Percentiles rank a stretch among this genome's conserved stretches.
Evolutionary conservation across 37 sponge, comb jelly and placozoan genomes (phyloP).

Genomic region (Axinella damicornis): DNA sequence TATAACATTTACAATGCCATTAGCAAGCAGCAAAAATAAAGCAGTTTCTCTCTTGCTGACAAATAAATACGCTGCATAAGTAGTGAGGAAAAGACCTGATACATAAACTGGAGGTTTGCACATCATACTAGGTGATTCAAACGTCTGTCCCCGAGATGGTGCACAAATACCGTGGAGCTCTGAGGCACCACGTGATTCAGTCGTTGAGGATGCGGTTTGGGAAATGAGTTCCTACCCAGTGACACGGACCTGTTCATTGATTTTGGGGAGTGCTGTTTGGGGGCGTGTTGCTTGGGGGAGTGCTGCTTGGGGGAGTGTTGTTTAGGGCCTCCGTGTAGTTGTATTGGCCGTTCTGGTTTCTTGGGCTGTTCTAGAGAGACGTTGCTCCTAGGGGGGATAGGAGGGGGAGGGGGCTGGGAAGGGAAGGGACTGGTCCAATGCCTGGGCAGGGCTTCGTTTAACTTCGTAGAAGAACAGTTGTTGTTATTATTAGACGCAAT

Average conservation of each 20-base stretch:
- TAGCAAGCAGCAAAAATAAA: too few species aligned
- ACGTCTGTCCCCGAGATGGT: conserved; percentile 43
- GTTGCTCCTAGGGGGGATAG: conserved; percentile 58
- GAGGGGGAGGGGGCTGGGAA: conserved; percentile 1
- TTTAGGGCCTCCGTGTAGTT: neutral
- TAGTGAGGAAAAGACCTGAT: neutral
- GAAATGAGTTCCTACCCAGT: too few species aligned
- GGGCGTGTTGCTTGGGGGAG: neutral
- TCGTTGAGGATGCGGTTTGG: too few species aligned
- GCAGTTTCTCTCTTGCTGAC: too few species aligned
- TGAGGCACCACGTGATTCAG: too few species aligned
- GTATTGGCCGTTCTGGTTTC: too few species aligned
- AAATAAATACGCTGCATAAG: too few species aligned
- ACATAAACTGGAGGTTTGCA: neutral
- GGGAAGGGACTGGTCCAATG: neutral
- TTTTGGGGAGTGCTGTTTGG: too few species aligned
- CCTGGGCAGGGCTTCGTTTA: neutral
- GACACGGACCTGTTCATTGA: too few species aligned
- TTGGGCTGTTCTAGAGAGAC: conserved; percentile 27
- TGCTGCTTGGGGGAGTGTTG: neutral
- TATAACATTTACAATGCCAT: too few species aligned
- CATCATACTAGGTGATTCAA: conserved; percentile 20
- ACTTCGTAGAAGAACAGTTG: neutral
- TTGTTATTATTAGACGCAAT: neutral
- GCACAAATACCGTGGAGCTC: conserved; percentile 44